Base-by-base conservation (phyloP, 1,140 invertebrate species). In the Littorina saxatilis region DNA sequence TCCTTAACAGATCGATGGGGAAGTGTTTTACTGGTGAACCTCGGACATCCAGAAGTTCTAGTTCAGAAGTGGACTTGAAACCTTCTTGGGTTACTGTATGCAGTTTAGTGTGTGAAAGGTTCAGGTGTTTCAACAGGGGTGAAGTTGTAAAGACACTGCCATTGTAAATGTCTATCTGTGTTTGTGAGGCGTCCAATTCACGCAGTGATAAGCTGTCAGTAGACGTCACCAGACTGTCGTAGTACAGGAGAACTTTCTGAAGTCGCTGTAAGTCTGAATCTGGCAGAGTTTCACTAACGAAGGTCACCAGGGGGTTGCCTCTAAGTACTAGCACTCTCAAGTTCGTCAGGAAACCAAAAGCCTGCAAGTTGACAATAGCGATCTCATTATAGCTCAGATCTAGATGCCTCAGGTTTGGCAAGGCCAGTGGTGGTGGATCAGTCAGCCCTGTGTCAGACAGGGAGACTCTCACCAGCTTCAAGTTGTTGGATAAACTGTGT, bases 1-100 rank as follows among this genome's bases (percentile, higher is more conserved):
- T 68, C 9, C 81, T 74, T n/a, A 88, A 81, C 15, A 87, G 79
- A 29, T 81, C 47, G 23, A 43, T 11, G 11, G 72, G 70, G 29
- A 83, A 82, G 17, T 23, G 40, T 1, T 68, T 37, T 15, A 87
- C 66, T 5, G 73, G 29, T 39, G 83, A 82, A 1, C 73, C 68
- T 61, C 78, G 37, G 0, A 84, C 35, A 74, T 84, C 80, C 15
- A 86, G 52, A 61, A 40, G 32, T 58, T 73, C 37, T 2, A 84
- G 32, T 29, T 58, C 20, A 3, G 52, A 35, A 0, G 79, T 55
- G 15, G 39, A 29, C 15, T 20, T 17, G 61, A 84, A 82, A 7
- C 78, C 78, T 15, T 82, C 43, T 9, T 76, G 40, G n/a, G 40
- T 32, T 40, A 72, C 23, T 43, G 37, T 40, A 3, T 15, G 4